Evolutionary conservation across 2,797 vertebrate genomes (phyloP).

Genomic region (Scolopax bukidnonensis): DNA sequence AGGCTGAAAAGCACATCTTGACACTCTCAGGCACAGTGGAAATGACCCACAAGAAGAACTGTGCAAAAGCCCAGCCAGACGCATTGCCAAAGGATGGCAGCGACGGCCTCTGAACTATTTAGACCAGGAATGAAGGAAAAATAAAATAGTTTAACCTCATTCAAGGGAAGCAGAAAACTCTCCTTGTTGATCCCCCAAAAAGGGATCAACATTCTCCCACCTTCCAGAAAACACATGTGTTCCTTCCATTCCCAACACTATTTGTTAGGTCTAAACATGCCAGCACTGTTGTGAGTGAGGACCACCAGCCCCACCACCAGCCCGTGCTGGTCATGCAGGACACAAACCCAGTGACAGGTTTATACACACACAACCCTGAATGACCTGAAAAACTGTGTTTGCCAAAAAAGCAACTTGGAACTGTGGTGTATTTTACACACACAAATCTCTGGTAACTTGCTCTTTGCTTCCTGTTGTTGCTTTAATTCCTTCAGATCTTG

Average conservation of each 20-base stretch:
- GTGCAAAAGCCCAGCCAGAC: not conserved
- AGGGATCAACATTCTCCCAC: not conserved
- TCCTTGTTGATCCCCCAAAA: not conserved
- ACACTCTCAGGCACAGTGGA: not conserved
- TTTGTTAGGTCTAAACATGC: not conserved
- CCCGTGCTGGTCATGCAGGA: rapidly evolving
- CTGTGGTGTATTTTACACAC: not conserved
- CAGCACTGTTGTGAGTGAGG: not conserved
- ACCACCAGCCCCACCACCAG: not conserved
- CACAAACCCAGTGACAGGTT: rapidly evolving
- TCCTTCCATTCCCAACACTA: not conserved
- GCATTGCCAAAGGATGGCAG: not conserved
- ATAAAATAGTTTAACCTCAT: not conserved
- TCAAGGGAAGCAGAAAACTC: not conserved
- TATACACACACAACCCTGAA: not conserved
- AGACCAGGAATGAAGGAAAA: not conserved
- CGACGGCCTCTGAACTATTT: not conserved
- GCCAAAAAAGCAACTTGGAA: not conserved
- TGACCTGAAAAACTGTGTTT: not conserved
- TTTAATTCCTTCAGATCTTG: not conserved
- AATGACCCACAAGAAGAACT: not conserved
- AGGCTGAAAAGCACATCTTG: not conserved
- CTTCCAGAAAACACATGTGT: not conserved
- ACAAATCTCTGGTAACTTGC: not conserved
- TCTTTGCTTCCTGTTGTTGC: not conserved